A percentile compares a stretch with the other conserved stretches of the same genome.
Evolutionary conservation across 2,113 vertebrate genomes (phyloP).

Genomic region (Vireo altiloquus): DNA sequence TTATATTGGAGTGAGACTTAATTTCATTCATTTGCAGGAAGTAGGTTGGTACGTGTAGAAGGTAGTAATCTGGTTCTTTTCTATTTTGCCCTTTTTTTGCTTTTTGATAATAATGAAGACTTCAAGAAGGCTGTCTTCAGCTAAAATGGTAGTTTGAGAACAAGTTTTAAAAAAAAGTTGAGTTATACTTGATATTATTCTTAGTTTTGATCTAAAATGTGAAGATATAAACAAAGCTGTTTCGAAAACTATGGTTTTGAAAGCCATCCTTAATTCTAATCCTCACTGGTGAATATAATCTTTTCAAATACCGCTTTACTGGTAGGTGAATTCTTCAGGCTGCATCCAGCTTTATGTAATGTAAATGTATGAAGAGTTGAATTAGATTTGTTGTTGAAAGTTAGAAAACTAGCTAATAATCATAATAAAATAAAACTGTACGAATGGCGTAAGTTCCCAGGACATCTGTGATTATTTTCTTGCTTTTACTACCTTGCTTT

Average conservation of each 20-base stretch:
- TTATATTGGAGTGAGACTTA: not conserved
- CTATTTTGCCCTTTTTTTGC: not conserved
- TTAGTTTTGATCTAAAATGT: not conserved
- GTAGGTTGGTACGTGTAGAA: not conserved
- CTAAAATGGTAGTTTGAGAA: not conserved
- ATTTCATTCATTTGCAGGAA: not conserved
- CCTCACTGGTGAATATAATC: not conserved
- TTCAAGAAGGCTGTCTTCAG: not conserved
- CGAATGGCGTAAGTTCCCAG: not conserved
- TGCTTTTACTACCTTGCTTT: not conserved
- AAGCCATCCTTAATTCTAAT: not conserved
- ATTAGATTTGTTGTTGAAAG: not conserved
- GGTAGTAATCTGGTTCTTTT: not conserved
- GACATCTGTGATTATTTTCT: not conserved
- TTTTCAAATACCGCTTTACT: not conserved
- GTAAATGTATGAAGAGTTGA: not conserved
- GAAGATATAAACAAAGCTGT: not conserved
- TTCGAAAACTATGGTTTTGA: not conserved
- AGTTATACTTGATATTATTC: not conserved
- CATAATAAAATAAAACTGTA: not conserved
- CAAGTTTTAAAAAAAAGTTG: not conserved
- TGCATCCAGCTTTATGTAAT: not conserved
- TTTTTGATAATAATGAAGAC: not conserved
- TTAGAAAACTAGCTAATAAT: not conserved
- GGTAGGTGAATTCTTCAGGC: not conserved